Conservation (phyloP, 2,797 vertebrate species). For the Hydrophis major region DNA sequence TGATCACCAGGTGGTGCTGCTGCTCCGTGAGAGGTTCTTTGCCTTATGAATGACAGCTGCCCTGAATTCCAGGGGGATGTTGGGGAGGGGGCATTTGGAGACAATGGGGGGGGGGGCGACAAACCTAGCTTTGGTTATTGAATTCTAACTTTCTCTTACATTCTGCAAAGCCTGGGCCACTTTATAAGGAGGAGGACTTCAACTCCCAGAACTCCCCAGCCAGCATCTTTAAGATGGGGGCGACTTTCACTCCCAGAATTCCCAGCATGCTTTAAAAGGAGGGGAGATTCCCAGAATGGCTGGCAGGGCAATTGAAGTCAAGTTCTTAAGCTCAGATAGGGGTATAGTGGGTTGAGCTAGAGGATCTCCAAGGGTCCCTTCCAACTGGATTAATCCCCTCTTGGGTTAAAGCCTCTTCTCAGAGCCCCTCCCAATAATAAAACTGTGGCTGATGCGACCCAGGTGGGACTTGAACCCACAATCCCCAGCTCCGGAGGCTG, state of each 20-base stretch:
- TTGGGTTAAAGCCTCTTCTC: not conserved
- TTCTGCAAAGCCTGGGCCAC: not conserved
- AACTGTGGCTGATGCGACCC: constrained; percentile 56
- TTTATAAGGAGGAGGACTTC: too few species aligned
- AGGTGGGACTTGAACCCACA: constrained; percentile 84
- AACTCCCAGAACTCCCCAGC: not conserved
- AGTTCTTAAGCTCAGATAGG: not conserved
- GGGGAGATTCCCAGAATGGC: not conserved
- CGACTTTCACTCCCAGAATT: not conserved
- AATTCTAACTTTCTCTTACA: not conserved
- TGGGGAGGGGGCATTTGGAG: not conserved
- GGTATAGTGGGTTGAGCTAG: not conserved
- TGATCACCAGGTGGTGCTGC: not conserved
- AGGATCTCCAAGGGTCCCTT: not conserved
- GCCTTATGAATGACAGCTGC: not conserved
- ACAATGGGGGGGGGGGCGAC: not conserved
- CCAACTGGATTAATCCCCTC: not conserved
- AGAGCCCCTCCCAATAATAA: not conserved
- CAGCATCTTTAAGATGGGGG: too few species aligned
- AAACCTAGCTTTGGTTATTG: not conserved
- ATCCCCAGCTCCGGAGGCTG: constrained; percentile 81
- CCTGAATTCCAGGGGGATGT: not conserved
- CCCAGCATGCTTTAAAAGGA: not conserved
- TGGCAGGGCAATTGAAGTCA: not conserved
- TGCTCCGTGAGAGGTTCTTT: not conserved